A percentile compares a stretch with the other conserved stretches of the same genome.
These are phyloP conservation scores for Allophyes oxyacanthae DNA, from an alignment of 2,888 invertebrate genomes.

Conservation along the genomic window DNA sequence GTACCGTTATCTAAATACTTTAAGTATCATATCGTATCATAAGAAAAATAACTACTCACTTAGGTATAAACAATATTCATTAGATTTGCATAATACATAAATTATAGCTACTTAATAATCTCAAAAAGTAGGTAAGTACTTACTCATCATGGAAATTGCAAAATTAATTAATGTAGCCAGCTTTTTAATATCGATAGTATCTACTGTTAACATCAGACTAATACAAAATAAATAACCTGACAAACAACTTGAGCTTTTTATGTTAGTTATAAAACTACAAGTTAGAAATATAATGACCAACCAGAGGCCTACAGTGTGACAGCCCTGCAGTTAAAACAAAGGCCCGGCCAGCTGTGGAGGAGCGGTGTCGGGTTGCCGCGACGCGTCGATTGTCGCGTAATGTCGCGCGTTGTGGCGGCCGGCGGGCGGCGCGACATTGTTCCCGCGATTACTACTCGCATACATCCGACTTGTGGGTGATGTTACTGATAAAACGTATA, in stretches of 20 bases:
- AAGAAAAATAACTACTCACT: slow-evolving; percentile 24
- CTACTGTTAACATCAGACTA: too few species aligned
- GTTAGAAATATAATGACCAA: too few species aligned
- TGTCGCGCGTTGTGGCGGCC: not conserved
- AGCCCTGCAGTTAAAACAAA: slow-evolving; percentile 21
- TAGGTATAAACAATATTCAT: slow-evolving; percentile 47
- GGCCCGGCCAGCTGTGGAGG: not conserved
- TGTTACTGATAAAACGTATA: too few species aligned
- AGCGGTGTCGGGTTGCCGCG: not conserved
- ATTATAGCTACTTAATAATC: slow-evolving; percentile 22
- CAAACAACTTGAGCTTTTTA: too few species aligned
- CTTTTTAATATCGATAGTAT: too few species aligned
- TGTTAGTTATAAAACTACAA: too few species aligned
- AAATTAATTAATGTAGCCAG: too few species aligned
- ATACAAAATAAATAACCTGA: too few species aligned
- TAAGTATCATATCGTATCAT: too few species aligned
- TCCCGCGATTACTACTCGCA: not conserved
- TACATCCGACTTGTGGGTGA: not conserved
- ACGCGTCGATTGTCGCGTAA: not conserved
- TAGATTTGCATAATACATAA: slow-evolving; percentile 30
- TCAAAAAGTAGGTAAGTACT: slow-evolving; percentile 8
- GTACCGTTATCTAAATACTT: too few species aligned
- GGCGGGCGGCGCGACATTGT: not conserved
- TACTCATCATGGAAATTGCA: too few species aligned
- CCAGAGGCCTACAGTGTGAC: slow-evolving; percentile 9